These are phyloP conservation scores for Cettia cetti DNA, from an alignment of 2,113 vertebrate species.

Conservation along the genomic window DNA sequence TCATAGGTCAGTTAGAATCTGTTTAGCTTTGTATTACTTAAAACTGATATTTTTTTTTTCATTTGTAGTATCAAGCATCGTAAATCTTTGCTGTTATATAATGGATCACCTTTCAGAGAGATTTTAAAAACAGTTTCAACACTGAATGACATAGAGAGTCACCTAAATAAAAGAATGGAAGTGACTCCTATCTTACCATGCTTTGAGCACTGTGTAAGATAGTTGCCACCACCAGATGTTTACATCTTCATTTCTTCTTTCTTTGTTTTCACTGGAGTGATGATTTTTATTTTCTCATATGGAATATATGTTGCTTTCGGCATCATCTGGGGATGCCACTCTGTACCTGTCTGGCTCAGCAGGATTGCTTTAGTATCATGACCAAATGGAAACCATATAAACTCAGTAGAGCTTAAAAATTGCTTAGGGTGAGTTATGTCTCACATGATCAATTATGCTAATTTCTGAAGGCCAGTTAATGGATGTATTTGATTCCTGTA, in stretches of 20 bases:
- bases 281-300: not conserved
- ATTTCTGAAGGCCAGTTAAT: conserved; percentile 19
- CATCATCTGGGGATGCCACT: not conserved
- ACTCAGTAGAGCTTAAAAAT: not conserved
- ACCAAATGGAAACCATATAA: not conserved
- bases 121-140: not conserved
- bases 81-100: not conserved
- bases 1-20: not conserved
- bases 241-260: not conserved
- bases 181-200: not conserved
- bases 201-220: not conserved
- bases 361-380: not conserved
- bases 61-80: not conserved
- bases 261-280: not conserved
- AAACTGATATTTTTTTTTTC: not conserved
- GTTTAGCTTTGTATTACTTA: not conserved
- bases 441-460: not conserved
- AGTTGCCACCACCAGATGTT: not conserved
- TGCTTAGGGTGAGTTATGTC: not conserved
- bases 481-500: conserved; percentile 11
- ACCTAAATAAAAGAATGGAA: not conserved
- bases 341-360: not conserved
- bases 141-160: not conserved
- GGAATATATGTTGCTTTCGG: not conserved
- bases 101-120: not conserved